Evolutionary conservation across 1,140 invertebrate genomes (phyloP), one percentile per base, ranked within the genome.

Genomic region (Triops longicaudatus): DNA sequence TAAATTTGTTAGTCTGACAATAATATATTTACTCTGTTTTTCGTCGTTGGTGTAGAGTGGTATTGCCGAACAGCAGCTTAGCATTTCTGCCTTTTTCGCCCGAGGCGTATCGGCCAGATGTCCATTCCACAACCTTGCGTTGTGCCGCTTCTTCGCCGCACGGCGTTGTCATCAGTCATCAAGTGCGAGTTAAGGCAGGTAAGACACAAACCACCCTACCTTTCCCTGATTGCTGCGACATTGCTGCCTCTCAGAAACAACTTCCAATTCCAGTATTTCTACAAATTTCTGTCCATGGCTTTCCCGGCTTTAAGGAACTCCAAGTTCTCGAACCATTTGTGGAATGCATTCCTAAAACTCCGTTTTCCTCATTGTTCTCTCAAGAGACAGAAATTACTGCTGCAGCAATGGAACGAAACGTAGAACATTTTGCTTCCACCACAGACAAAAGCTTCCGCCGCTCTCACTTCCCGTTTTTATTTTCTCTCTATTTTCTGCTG

Each of bases 391-490:
- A 63, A 63, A 63, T 63, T 63, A 63, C 50, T 17, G 50, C 50
- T 22, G n/a, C 50, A 63, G 50, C 22, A 63, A 63, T 63, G 22
- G 50, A 22, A 63, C 17, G 50, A 63, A 63, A 63, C 17, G 50
- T 63, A 10, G 50, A 1, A 22, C 17, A 14, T 63, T 63, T 63
- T 63, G 31, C 50, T 63, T 63, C 50, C 14, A 22, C 50, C 50
- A 22, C 50, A 63, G 50, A 63, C n/a, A 63, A 63, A 63, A 63
- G 50, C 50, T 63, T 63, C 50, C 50, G 50, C 50, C 17, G 50
- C 50, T 63, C 22, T 5, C 50, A n/a, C 17, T 63, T 22, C 50
- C 14, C 14, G 17, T 63, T 63, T 63, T 37, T 37, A 37, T 37
- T 37, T 37, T 63, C 17, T 63, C 50, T 63, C 50, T 10, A 63